Base-by-base conservation (phyloP, 2,888 invertebrate genomes). In the Watsonalla binaria region DNA sequence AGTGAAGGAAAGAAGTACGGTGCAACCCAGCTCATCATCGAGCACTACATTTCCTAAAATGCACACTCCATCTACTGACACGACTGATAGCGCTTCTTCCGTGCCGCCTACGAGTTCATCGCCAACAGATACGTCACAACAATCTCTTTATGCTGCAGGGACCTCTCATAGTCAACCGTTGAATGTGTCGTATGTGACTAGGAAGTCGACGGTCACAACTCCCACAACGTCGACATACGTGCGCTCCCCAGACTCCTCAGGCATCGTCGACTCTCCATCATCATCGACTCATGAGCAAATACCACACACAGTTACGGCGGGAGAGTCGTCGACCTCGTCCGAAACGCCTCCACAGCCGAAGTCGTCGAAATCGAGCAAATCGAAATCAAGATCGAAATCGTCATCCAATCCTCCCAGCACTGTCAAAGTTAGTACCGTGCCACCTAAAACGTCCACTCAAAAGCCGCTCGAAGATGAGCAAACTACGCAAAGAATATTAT, bases 401-500 rank as follows among this genome's bases (percentile, higher is more conserved):
- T 85, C 87, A 15, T 89, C 92, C 0, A 90, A 90, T 63, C 86
- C 92, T 5, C 92, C 92, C 0, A 92, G 90, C 59, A 86, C 93
- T 4, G 84, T 94, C 24, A 94, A 94, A 80, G 82, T 94, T 1
- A 93, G 94, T 39, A 92, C 94, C 5, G 92, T 94, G 37, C 93
- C 94, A 5, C 82, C 90, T 2, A 91, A 91, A 65, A 78, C 90
- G 0, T 83, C 90, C 0, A 71, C 84, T 56, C 95, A 95, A 65
- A 96, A 96, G 75, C 95, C 95, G 1, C 93, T 95, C 61, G 96
- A 96, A 85, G 96, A 96, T 68, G 95, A 95, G 72, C 95, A 95
- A 74, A 96, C 96, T 0, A 95, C 95, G 0, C 95, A 95, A 72
- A 90, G 95, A 62, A 96, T 96, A 66, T 93, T 95, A 58, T 95